Evolutionary conservation across 2,113 vertebrate species (phyloP).

Genomic region (Megaceryle maxima): DNA sequence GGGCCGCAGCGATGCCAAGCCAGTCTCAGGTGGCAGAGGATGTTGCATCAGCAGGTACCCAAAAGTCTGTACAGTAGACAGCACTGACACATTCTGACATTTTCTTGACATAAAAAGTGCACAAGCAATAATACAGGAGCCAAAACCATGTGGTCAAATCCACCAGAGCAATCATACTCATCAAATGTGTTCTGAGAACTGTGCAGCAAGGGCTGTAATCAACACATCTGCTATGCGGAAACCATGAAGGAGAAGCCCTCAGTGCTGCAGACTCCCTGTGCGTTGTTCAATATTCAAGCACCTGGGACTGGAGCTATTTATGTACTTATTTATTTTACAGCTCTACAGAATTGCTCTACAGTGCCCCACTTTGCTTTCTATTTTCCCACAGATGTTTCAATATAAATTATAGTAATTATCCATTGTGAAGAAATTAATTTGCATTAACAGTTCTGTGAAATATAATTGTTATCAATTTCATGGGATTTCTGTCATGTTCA

Average conservation of each 20-base stretch:
- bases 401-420: constrained; percentile 44
- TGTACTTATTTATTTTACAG: constrained; percentile 17
- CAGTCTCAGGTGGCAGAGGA: not conserved
- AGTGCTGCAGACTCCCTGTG: not conserved
- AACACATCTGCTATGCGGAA: not conserved
- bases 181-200: not conserved
- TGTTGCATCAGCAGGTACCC: not conserved
- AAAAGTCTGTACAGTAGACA: not conserved
- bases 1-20: not conserved
- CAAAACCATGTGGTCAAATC: not conserved
- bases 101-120: not conserved
- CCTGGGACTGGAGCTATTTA: not conserved
- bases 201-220: not conserved
- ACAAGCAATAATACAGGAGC: not conserved
- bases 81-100: accelerated
- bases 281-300: not conserved
- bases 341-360: not conserved
- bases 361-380: not conserved
- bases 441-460: constrained; percentile 10
- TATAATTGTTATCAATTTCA: not conserved
- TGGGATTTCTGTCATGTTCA: not conserved
- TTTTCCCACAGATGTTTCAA: constrained; percentile 41
- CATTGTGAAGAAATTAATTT: constrained; percentile 22
- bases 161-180: not conserved
- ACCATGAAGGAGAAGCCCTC: not conserved